phyloP scores from a whole-genome alignment of 2,888 invertebrate species.

The Cheiracanthium punctorium region DNA sequence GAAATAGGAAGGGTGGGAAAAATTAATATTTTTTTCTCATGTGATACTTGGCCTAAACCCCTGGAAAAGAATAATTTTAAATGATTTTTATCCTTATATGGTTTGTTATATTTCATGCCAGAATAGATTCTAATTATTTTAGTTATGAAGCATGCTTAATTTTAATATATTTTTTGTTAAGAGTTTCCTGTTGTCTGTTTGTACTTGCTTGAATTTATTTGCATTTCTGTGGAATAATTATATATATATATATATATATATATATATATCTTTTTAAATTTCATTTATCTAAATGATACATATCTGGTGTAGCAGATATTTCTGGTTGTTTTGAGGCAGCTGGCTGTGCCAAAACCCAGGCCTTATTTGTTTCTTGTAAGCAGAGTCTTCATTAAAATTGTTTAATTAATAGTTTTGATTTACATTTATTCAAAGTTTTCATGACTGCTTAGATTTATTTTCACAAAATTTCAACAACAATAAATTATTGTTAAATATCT shows the following conservation, averaged over 20 bases:
- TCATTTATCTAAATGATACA: neutral
- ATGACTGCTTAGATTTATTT: too few relatives aligned
- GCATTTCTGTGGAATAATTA: neutral
- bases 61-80: too few relatives aligned
- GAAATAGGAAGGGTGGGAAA: too few relatives aligned
- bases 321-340: conserved; percentile 35
- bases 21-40: too few relatives aligned
- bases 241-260: too few relatives aligned
- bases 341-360: conserved; percentile 37
- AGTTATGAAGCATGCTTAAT: neutral
- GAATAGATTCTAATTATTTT: too few relatives aligned
- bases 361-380: conserved; percentile 25
- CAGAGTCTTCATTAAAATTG: conserved; percentile 31
- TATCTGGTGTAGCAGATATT: neutral
- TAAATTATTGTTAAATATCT: too few relatives aligned
- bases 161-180: neutral
- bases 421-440: too few relatives aligned
- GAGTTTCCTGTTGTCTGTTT: neutral
- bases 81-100: too few relatives aligned
- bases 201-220: neutral
- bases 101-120: neutral
- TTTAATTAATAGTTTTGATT: conserved; percentile 15
- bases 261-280: neutral
- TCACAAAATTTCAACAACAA: too few relatives aligned
- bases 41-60: too few relatives aligned